Evolutionary conservation across 2,113 vertebrate species (phyloP).

Genomic region (Corythaeola cristata): DNA sequence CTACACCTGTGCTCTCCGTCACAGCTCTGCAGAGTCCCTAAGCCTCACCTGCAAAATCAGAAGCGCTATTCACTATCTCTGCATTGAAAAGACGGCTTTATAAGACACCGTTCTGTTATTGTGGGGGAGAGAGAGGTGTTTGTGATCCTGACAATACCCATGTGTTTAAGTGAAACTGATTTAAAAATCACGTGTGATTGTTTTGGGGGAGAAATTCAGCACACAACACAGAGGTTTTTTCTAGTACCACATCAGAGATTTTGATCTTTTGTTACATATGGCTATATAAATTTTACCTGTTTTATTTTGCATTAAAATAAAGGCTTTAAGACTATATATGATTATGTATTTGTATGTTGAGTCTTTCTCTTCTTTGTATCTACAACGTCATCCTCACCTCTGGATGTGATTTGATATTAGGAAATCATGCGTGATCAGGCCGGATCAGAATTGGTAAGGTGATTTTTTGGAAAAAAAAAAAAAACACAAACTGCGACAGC

Average conservation of each 20-base stretch:
- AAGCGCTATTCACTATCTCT: constrained; percentile 23
- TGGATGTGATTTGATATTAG: not conserved
- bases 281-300: constrained; percentile 74
- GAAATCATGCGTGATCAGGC: not conserved
- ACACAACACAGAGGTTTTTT: constrained; percentile 55
- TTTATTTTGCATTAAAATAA: constrained; percentile 85
- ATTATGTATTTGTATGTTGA: not conserved
- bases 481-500: not conserved
- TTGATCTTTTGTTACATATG: constrained; percentile 73
- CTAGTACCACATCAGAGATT: constrained; percentile 64
- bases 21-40: constrained; percentile 3
- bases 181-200: constrained; percentile 53
- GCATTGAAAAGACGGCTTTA: constrained; percentile 36
- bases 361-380: not conserved
- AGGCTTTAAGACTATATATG: constrained; percentile 69
- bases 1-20: not conserved
- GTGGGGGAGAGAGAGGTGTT: constrained; percentile 27
- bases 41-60: not conserved
- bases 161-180: constrained; percentile 58
- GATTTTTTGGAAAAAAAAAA: not conserved
- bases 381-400: not conserved
- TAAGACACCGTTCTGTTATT: constrained; percentile 33
- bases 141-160: constrained; percentile 54
- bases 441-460: not conserved
- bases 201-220: constrained; percentile 54